Evolutionary conservation across 2,888 invertebrate genomes (phyloP), one percentile per base, ranked within the genome.

Genomic region (Allophyes oxyacanthae): DNA sequence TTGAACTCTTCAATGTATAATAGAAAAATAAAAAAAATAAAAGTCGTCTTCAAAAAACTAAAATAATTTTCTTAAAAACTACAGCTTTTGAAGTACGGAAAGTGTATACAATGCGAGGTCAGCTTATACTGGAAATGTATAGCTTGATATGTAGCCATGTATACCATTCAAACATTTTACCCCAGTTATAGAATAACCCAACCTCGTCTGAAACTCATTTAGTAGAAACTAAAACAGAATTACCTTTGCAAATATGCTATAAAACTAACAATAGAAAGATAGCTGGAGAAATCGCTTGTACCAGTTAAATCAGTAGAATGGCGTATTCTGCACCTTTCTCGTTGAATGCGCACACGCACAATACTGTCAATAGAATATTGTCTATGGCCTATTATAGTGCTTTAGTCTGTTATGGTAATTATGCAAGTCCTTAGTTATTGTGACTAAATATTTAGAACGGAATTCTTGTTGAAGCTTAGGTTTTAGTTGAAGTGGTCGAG

Each of bases 211-310:
- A 69, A 36, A 50, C 25, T 7, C 58, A 66, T 69, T 63, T 56
- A 69, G 48, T 69, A 69, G 65, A 65, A 65, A 69, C 57, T 64
- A n/a, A 30, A 28, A 6, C 8, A 28, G 7, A 6, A 28, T 46
- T 36, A 13, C 30, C 38, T 15, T 15, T 20, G 38, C 11, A 40
- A 49, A 25, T 54, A 42, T 26, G 11, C 58, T 45, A 40, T 67
- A 64, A 60, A 37, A 2, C 11, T 15, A 45, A 66, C 64, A 66
- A 69, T 64, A 40, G 2, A 0, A 0, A 38, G 52, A 56, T 66
- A 46, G 38, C 38, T 25, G 51, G 70, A 60, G 73, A 72, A 75
- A 73, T 72, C 51, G 46, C 60, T 69, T 64, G 76, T 69, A 59
- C 57, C 44, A 62, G 50, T 56, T 70, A 56, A 50, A 61, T 57